phyloP scores from a whole-genome alignment of 2,113 vertebrate species.

The Hippoglossus stenolepis region DNA sequence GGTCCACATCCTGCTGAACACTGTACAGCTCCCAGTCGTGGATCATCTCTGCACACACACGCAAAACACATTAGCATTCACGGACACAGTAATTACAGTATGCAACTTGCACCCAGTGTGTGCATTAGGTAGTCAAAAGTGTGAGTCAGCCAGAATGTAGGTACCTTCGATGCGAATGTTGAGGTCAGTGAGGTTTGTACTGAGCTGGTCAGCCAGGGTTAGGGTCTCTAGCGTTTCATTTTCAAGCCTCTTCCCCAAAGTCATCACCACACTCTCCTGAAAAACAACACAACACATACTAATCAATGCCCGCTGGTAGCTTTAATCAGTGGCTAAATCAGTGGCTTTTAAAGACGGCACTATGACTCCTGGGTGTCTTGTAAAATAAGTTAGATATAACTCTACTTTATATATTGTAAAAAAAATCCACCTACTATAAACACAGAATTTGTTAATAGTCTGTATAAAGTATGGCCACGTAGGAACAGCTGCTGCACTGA shows the following conservation, averaged over 20 bases:
- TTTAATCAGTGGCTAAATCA: neutral
- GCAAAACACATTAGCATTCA: slow-evolving; percentile 23
- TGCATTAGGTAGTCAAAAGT: neutral
- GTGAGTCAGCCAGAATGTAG: neutral
- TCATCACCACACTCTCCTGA: slow-evolving; percentile 84
- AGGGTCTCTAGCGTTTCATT: slow-evolving; percentile 84
- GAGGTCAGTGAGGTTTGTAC: slow-evolving; percentile 83
- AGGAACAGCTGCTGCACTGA: neutral
- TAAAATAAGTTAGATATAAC: too few relatives aligned
- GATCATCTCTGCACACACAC: slow-evolving; percentile 86
- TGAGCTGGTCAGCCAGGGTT: slow-evolving; percentile 84
- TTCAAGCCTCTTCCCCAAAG: slow-evolving; percentile 79
- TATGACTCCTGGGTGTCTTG: too few relatives aligned
- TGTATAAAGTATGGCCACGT: too few relatives aligned
- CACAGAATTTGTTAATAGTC: too few relatives aligned
- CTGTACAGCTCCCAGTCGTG: slow-evolving; percentile 90
- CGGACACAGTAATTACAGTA: neutral
- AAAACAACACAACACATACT: slow-evolving; percentile 2
- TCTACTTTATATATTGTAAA: too few relatives aligned
- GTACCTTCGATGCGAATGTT: slow-evolving; percentile 88
- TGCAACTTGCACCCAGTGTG: neutral
- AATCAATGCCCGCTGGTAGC: too few relatives aligned
- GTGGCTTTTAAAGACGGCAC: neutral
- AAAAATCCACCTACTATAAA: too few relatives aligned
- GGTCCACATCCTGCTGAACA: slow-evolving; percentile 85